A percentile compares a stretch with the other conserved stretches of the same genome.
These are phyloP conservation scores for Chrysina gloriosa DNA, from an alignment of 2,888 invertebrate species.

Conservation along the genomic window DNA sequence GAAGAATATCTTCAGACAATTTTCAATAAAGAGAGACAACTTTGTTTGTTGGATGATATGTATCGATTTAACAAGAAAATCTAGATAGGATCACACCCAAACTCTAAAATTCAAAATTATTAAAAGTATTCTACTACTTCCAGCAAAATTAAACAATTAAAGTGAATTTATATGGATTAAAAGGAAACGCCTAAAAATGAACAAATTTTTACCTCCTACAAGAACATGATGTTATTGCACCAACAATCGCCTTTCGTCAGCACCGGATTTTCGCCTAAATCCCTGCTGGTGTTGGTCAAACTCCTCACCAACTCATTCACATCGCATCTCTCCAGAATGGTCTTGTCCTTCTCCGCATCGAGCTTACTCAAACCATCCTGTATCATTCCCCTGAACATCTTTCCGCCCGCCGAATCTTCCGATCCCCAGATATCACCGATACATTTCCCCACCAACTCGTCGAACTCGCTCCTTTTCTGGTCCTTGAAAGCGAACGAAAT, in stretches of 20 bases:
- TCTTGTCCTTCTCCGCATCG: neutral
- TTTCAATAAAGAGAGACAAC: too few species aligned
- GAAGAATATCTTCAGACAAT: neutral
- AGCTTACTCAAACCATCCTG: neutral
- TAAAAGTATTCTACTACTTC: too few species aligned
- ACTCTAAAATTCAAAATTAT: too few species aligned
- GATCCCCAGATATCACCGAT: neutral
- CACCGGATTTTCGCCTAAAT: slow-evolving; percentile 40
- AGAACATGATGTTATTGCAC: slow-evolving; percentile 51
- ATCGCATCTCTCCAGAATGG: neutral
- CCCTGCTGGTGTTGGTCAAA: neutral
- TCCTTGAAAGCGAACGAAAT: slow-evolving; percentile 71
- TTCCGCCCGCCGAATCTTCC: neutral
- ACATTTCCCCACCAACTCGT: slow-evolving; percentile 43
- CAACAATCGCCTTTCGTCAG: slow-evolving; percentile 49
- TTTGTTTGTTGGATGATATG: too few species aligned
- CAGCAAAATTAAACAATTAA: too few species aligned
- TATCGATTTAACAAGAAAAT: too few species aligned
- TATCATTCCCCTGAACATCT: neutral
- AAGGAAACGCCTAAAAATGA: slow-evolving; percentile 12
- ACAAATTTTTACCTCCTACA: slow-evolving; percentile 42
- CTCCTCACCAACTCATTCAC: neutral
- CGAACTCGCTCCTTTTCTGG: slow-evolving; percentile 67
- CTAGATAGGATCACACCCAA: too few species aligned
- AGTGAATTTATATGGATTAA: neutral